Conservation (phyloP, 2,113 vertebrate genomes). For the Lipophrys pholis region DNA sequence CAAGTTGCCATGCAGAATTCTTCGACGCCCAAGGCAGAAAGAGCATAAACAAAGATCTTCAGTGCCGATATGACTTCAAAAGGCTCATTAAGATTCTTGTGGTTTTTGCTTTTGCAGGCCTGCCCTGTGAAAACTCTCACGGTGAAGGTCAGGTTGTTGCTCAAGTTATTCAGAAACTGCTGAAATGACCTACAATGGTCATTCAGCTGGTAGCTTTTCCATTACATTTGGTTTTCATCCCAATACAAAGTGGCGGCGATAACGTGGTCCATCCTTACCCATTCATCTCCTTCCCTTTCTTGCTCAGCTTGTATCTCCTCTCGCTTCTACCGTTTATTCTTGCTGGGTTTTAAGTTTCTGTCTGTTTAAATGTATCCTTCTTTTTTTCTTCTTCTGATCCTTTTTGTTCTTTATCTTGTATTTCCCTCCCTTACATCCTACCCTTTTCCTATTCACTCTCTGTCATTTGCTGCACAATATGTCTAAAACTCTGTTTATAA, state of each 20-base stretch:
- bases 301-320: background rate
- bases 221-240: constrained; percentile 13
- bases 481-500: background rate
- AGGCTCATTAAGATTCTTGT: constrained; percentile 28
- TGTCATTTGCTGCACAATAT: background rate
- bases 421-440: background rate
- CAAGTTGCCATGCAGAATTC: background rate
- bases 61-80: constrained; percentile 8
- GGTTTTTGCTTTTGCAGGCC: constrained; percentile 1
- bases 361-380: constrained; percentile 8
- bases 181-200: constrained; percentile 18
- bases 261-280: background rate
- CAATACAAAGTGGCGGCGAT: constrained; percentile 4
- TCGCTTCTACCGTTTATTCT: background rate
- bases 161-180: constrained; percentile 35
- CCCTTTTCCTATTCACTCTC: background rate
- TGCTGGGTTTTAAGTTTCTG: background rate
- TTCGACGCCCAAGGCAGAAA: background rate
- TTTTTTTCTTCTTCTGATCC: background rate
- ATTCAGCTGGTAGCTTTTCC: constrained; percentile 7
- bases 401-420: background rate
- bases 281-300: background rate
- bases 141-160: constrained; percentile 33
- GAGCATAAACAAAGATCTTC: constrained; percentile 25
- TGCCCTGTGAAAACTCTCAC: constrained; percentile 1